Conservation (phyloP, 2,888 invertebrate genomes). For the Andrena minutula region DNA sequence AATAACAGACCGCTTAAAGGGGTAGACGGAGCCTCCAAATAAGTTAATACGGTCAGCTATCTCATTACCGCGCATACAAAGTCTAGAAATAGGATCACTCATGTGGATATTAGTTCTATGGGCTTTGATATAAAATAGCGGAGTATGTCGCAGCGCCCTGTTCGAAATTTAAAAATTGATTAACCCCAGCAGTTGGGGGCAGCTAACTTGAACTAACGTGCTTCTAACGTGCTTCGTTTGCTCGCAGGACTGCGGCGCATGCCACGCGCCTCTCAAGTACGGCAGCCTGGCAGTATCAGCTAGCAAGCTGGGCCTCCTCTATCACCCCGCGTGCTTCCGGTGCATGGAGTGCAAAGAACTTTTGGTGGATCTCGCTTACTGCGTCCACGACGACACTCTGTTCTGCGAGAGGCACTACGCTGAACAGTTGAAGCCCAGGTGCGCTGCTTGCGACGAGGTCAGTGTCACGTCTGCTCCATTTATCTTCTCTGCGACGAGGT, state of each 20-base stretch:
- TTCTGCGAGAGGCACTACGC: conserved; percentile 99
- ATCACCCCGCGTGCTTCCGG: conserved; percentile 97
- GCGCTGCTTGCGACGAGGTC: conserved; percentile 99
- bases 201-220: no score
- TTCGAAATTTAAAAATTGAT: no score
- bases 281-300: conserved; percentile 95
- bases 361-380: conserved; percentile 98
- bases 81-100: no score
- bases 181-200: no score
- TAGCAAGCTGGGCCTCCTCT: conserved; percentile 92
- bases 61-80: no score
- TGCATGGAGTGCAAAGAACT: conserved; percentile 96
- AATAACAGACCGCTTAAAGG: no score
- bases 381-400: conserved; percentile 94
- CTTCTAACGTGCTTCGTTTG: not conserved
- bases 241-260: conserved; percentile 93
- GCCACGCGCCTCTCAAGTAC: conserved; percentile 91
- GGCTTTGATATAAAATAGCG: no score
- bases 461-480: conserved; percentile 81
- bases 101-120: no score
- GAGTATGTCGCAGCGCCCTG: no score
- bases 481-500: no score
- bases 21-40: no score
- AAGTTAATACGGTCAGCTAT: no score
- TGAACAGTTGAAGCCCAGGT: conserved; percentile 97